Base-by-base conservation (phyloP, 2,113 vertebrate genomes). In the Rhagologus leucostigma region DNA sequence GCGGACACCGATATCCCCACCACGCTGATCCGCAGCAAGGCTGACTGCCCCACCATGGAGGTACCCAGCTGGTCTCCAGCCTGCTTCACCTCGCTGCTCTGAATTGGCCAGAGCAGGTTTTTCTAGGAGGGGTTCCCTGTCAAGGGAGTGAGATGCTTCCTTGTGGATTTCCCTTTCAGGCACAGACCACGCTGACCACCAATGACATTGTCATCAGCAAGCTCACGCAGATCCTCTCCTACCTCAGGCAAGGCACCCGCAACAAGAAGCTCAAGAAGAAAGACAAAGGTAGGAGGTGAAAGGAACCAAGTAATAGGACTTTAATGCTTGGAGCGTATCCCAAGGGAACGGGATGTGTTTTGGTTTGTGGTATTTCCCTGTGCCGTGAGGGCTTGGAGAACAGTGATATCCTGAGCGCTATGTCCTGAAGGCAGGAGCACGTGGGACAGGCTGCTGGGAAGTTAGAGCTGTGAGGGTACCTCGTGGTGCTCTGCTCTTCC, bases 131-230 rank as follows among this genome's bases (percentile, higher is more conserved):
- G 15, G 1, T 6, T 70, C 26, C 26, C 29, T 73, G 33, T 2
- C 7, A 4, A 37, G 22, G 62, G 46, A 46, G 19, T 2, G 0
- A 17, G 17, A 46, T 5, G 4, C 50, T 81, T 55, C 95, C 62
- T 46, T 3, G 4, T 53, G 52, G n/a, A 20, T 96, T 97, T 97
- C 87, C 70, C 64, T 95, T 96, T 16, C 95, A 99, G 99, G 99
- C 99, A 29, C 99, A 99, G 97, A 99, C 99, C 26, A 99, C 99
- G 1, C 98, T 99, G 88, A 99, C 99, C 90, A 99, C 99, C 86
- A 99, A 99, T 5, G 99, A 99, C 97, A 99, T 99, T 1, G 99
- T 99, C 84, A 99, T 99, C 97, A 99, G 99, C 79, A 99, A 99
- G 79, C 97, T 99, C 89, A 99, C 99, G 0, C 99, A 99, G 98